Percentiles rank a stretch among this genome's conserved stretches.
Conservation (phyloP, 2,113 vertebrate species). For the Dipodomys spectabilis region DNA sequence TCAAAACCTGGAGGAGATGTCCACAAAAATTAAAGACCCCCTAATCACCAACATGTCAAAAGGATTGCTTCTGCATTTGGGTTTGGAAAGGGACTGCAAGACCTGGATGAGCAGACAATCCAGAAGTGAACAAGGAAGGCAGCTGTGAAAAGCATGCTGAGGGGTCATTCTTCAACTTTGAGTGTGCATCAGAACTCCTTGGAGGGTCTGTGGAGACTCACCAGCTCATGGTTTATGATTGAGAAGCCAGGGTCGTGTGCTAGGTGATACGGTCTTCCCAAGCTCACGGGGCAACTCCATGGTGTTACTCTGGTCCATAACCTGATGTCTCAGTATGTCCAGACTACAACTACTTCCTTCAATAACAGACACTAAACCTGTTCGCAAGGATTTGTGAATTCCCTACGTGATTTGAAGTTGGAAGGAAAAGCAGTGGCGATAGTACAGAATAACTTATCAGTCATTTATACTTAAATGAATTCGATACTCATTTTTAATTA, state of each 20-base stretch:
- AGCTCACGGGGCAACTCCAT: neutral
- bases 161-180: no score
- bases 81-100: neutral
- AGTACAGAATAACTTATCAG: neutral
- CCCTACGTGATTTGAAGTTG: neutral
- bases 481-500: neutral
- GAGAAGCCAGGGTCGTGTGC: fast-evolving
- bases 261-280: neutral
- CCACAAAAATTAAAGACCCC: no score
- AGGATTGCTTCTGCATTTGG: neutral
- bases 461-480: neutral
- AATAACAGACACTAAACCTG: neutral
- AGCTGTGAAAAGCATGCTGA: neutral
- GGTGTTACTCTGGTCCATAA: neutral
- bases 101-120: neutral
- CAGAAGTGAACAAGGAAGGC: neutral
- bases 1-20: neutral
- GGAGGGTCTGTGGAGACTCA: neutral
- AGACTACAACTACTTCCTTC: neutral
- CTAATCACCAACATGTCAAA: neutral
- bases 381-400: neutral
- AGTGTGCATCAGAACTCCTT: no score
- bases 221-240: neutral
- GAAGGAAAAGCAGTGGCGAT: neutral
- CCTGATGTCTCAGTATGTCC: neutral